A percentile compares a stretch with the other conserved stretches of the same genome.
Evolutionary conservation across 2,888 invertebrate species (phyloP).

Genomic region (Pterostichus madidus): DNA sequence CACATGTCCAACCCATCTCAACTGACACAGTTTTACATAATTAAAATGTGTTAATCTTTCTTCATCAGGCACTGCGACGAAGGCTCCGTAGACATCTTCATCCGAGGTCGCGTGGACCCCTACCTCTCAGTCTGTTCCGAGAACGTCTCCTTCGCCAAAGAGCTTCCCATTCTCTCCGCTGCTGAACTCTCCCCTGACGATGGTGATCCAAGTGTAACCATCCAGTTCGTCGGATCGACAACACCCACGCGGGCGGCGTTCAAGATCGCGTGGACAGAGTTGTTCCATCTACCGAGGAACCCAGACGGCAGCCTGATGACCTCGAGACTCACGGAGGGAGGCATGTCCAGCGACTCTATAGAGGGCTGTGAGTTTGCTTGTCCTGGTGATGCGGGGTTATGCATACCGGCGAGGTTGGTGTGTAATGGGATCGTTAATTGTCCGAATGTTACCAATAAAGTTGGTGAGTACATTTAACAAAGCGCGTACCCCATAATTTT

Average conservation of each 20-base stretch:
- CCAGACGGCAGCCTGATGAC: constrained; percentile 89
- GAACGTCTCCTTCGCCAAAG: constrained; percentile 89
- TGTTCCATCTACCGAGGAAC: constrained; percentile 91
- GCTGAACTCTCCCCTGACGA: constrained; percentile 86
- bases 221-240: constrained; percentile 86
- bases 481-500: too few species aligned
- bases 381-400: constrained; percentile 90
- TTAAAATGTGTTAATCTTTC: too few species aligned
- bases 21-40: too few species aligned
- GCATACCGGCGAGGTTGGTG: constrained; percentile 90
- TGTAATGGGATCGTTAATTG: constrained; percentile 95
- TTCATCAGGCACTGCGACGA: constrained; percentile 84
- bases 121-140: constrained; percentile 91
- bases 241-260: constrained; percentile 90
- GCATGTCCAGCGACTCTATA: constrained; percentile 75
- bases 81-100: constrained; percentile 90
- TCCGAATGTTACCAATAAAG: constrained; percentile 83
- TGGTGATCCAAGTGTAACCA: constrained; percentile 80
- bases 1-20: too few species aligned
- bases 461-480: constrained; percentile 74
- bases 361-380: constrained; percentile 92
- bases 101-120: constrained; percentile 81
- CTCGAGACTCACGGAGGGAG: constrained; percentile 85
- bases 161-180: constrained; percentile 88
- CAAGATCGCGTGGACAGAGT: constrained; percentile 93